A percentile compares a stretch with the other conserved stretches of the same genome.
phyloP scores from a whole-genome alignment of 1,140 invertebrate genomes.

The Diprion similis region DNA sequence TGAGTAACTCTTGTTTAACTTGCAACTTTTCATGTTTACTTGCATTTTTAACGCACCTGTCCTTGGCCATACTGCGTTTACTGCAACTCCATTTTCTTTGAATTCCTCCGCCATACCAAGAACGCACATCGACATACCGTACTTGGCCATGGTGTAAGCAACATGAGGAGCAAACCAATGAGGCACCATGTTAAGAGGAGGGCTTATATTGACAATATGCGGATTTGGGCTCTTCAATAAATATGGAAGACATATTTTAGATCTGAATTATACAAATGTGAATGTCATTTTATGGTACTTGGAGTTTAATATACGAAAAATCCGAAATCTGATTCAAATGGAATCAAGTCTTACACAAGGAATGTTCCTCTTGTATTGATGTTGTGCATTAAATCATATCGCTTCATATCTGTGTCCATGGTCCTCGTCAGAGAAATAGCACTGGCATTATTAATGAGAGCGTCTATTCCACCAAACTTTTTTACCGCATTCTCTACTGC shows the following conservation, averaged over 20 bases:
- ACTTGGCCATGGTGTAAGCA: slow-evolving; percentile 98
- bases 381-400: slow-evolving; percentile 92
- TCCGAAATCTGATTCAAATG: not conserved
- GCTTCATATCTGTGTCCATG: slow-evolving; percentile 90
- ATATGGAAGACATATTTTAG: slow-evolving; percentile 91
- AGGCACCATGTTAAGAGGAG: slow-evolving; percentile 89
- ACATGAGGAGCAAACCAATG: slow-evolving; percentile 94
- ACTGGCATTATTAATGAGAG: slow-evolving; percentile 95
- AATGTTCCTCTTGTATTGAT: slow-evolving; percentile 94
- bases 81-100: slow-evolving; percentile 81
- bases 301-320: slow-evolving; percentile 9
- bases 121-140: slow-evolving; percentile 99
- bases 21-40: slow-evolving; percentile 15
- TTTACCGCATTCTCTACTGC: slow-evolving; percentile 89
- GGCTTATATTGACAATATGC: slow-evolving; percentile 96
- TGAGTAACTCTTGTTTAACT: slow-evolving; percentile 15
- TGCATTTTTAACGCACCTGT: slow-evolving; percentile 71
- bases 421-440: slow-evolving; percentile 94
- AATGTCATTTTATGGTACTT: not conserved
- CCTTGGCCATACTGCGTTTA: slow-evolving; percentile 97
- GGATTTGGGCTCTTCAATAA: slow-evolving; percentile 89
- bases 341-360: slow-evolving; percentile 74
- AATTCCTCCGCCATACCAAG: slow-evolving; percentile 96
- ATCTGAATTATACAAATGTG: slow-evolving; percentile 67
- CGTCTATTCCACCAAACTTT: slow-evolving; percentile 96